Base-by-base conservation (phyloP, 1,140 invertebrate species). In the Campoletis sonorensis region DNA sequence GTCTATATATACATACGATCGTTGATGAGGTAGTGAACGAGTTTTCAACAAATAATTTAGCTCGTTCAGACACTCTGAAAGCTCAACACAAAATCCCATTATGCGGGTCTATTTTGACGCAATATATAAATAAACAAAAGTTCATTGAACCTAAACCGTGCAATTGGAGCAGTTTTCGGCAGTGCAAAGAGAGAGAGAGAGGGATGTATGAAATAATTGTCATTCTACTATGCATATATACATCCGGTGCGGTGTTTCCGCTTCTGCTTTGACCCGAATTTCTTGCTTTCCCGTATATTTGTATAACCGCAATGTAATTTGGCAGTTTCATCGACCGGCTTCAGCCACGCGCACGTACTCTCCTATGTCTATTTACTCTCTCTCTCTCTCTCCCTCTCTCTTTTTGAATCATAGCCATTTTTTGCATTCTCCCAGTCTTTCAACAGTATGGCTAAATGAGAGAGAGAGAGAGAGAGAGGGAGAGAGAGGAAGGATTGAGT, bases 251-350 rank as follows among this genome's bases (percentile, higher is more conserved):
- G 61, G 68, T 13, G 58, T 72, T 77, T 73, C 70, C 58, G 64
- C 51, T 71, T 72, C 37, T 75, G 51, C 54, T 77, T 33, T 77
- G 73, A 79, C 79, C 54, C 71, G 78, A 79, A 82, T 82, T 82
- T 82, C 77, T 76, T 79, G 81, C 81, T 82, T 79, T 82, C 73
- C 27, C 78, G 79, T 80, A 70, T 83, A 77, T 80, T 80, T 79
- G 73, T 75, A 83, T 80, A 83, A 78, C 82, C 79, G 58, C 82
- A 83, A 83, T 83, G 82, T 83, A 80, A 83, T 83, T 83, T 83
- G 79, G 75, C 61, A 83, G 82, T 83, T 83, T 83, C 82, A 83
- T 80, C 81, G 79, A 80, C 71, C 72, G 16, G 54, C 54, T n/a
- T 77, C 54, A 37, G 16, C 16, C 26, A 77, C 72, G 45, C 49